These are phyloP conservation scores for Monopterus albus DNA, from an alignment of 2,113 vertebrate species.

Conservation along the genomic window DNA sequence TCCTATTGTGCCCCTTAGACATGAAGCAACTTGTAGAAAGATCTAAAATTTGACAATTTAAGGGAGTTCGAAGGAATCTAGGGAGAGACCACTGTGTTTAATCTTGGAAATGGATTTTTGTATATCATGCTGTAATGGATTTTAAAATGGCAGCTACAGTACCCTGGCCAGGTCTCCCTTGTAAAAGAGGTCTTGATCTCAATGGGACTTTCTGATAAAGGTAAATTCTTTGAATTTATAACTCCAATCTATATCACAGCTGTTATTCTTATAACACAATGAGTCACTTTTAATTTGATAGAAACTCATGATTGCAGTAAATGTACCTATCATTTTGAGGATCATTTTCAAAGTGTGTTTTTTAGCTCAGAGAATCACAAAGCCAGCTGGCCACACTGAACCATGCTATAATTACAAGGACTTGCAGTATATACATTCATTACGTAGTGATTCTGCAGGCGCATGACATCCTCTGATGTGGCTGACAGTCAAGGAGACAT, in stretches of 20 bases:
- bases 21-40: too few relatives aligned
- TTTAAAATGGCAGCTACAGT: too few relatives aligned
- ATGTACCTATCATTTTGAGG: conserved; percentile 47
- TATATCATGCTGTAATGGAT: too few relatives aligned
- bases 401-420: conserved; percentile 65
- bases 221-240: not conserved
- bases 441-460: conserved; percentile 40
- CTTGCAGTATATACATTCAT: conserved; percentile 44
- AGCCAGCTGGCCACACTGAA: conserved; percentile 50
- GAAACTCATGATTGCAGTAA: conserved; percentile 55
- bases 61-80: too few relatives aligned
- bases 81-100: too few relatives aligned
- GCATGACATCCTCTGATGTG: conserved; percentile 63
- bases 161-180: too few relatives aligned
- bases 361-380: conserved; percentile 53
- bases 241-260: conserved; percentile 37
- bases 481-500: conserved; percentile 62
- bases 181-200: too few relatives aligned
- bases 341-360: conserved; percentile 58
- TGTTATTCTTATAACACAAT: conserved; percentile 44
- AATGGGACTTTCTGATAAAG: too few relatives aligned
- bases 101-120: too few relatives aligned
- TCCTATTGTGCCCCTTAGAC: too few relatives aligned
- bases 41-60: too few relatives aligned
- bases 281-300: conserved; percentile 44